Percentiles rank a stretch among this genome's conserved stretches.
These are phyloP conservation scores for Solenodon paradoxus DNA, from an alignment of 2,113 vertebrate species.

Conservation along the genomic window DNA sequence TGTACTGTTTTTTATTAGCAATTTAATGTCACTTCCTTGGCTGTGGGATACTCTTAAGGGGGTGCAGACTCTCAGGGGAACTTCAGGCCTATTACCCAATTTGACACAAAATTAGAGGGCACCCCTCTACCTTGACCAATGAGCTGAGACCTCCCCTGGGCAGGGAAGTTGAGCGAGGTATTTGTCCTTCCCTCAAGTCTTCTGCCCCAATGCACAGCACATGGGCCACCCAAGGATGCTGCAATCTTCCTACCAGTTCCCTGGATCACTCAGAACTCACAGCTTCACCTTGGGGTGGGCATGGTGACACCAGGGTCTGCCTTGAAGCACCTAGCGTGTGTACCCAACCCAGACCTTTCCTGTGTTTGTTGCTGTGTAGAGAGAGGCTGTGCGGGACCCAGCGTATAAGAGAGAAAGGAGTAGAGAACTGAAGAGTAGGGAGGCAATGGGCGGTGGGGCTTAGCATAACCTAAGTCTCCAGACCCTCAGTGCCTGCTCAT, in stretches of 20 bases:
- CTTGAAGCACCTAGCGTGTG: not conserved
- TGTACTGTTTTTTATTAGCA: not conserved
- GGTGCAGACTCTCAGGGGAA: not conserved
- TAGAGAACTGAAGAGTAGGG: not conserved
- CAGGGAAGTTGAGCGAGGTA: not conserved
- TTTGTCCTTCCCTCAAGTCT: not conserved
- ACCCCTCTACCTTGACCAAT: rapidly evolving
- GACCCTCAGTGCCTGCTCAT: rapidly evolving
- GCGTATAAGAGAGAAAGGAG: not conserved
- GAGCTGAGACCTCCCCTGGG: not conserved
- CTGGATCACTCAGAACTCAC: not conserved
- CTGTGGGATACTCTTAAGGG: rapidly evolving
- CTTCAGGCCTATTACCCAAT: rapidly evolving
- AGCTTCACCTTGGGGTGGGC: rapidly evolving
- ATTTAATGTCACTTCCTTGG: not conserved
- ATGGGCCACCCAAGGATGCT: not conserved
- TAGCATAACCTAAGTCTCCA: not conserved
- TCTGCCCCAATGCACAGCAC: not conserved
- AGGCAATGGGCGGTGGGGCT: rapidly evolving
- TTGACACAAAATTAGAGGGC: not conserved
- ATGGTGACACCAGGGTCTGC: rapidly evolving
- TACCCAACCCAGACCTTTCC: rapidly evolving
- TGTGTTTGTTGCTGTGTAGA: not conserved
- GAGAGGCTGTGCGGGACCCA: not conserved
- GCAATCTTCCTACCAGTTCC: not conserved